Base-by-base conservation (phyloP, 2,888 invertebrate species). In the Formica aserva region DNA sequence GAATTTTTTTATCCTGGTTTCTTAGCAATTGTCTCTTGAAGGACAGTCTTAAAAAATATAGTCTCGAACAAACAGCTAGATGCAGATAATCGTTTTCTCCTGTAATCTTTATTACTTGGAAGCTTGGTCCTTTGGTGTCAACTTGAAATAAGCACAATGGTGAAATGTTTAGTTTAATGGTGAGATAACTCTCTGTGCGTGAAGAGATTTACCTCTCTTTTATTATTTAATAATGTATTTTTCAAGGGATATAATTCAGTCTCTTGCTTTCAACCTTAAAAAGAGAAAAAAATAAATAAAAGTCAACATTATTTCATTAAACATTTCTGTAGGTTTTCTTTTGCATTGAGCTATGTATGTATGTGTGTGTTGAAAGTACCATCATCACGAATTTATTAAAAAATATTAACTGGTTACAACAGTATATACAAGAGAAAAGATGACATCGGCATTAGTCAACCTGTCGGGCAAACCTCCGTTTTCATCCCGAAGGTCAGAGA, bases 401-500 rank as follows among this genome's bases (percentile, higher is more conserved):
- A 18, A 32, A 15, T 66, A 32, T 32, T 55, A 71, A 71, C 18
- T 67, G 8, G 76, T 13, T 26, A 60, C 18, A 52, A 52, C 4
- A 22, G 26, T 11, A 15, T 32, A 26, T 48, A 26, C 22, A 48
- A 15, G 13, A 32, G 0, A 45, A 13, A 71, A 15, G 72, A 67
- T 32, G 69, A 69, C 45, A 41, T 69, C 57, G 45, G 45, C 45
- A 45, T 78, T 78, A 71, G 71, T 71, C 60, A 80, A 80, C 60
- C 78, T 80, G 74, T 80, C 45, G 52, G 67, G 82, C 78, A 86
- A 85, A 82, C 82, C 82, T 75, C 71, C 71, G 71, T 88, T 90
- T 90, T 90, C 85, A 83, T 75, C 83, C 45, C 75, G 89, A 90
- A 87, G 90, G 87, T 87, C 88, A 87, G 85, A 85, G 85, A 89